Conservation (phyloP, 2,888 invertebrate species). For the Tridacna crocea region DNA sequence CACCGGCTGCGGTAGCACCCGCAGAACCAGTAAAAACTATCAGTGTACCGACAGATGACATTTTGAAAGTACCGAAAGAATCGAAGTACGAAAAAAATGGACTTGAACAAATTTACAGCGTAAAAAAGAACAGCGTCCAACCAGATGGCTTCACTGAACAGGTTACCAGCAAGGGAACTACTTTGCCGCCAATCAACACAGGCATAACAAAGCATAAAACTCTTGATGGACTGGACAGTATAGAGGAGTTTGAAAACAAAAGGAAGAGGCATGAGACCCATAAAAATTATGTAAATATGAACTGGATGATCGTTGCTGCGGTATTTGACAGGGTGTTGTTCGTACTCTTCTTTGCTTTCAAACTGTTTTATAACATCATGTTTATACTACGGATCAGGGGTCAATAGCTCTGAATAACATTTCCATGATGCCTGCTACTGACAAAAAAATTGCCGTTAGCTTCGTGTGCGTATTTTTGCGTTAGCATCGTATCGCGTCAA, state of each 20-base stretch:
- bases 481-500: too few species aligned
- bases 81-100: background rate
- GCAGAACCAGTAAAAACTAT: conserved; percentile 13
- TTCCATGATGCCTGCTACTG: too few species aligned
- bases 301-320: conserved; percentile 37
- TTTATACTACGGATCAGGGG: conserved; percentile 6
- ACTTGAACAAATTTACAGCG: background rate
- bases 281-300: conserved; percentile 6
- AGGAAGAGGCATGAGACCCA: background rate
- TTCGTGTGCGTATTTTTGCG: too few species aligned
- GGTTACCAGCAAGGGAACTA: conserved; percentile 31
- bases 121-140: conserved; percentile 27
- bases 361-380: conserved; percentile 23
- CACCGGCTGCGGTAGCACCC: background rate
- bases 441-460: too few species aligned
- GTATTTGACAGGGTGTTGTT: conserved; percentile 46
- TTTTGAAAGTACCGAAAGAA: conserved; percentile 35
- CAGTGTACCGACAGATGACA: conserved; percentile 48
- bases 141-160: conserved; percentile 53
- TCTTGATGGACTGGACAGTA: background rate
- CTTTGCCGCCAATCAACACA: conserved; percentile 26
- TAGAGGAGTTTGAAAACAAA: background rate
- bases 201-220: background rate
- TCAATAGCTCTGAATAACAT: background rate
- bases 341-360: conserved; percentile 19